phyloP scores from a whole-genome alignment of 2,113 vertebrate species.

The Colaptes auratus region DNA sequence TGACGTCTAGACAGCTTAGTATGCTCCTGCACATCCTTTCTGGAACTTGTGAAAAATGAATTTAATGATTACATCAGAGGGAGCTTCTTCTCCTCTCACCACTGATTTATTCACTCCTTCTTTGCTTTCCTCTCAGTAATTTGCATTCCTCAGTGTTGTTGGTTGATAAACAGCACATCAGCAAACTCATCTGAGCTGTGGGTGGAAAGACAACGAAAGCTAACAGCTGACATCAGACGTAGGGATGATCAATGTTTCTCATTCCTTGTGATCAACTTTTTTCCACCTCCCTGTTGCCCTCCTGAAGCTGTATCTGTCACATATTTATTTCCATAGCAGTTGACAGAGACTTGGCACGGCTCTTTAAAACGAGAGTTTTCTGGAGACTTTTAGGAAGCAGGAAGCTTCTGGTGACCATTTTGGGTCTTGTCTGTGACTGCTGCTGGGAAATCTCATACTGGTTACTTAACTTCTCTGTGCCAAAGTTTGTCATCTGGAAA shows the following conservation, averaged over 20 bases:
- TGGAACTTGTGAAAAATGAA: not conserved
- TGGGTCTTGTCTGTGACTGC: not conserved
- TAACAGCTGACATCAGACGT: not conserved
- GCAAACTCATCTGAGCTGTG: not conserved
- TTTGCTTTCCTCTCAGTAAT: not conserved
- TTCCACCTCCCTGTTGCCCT: not conserved
- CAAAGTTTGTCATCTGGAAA: conserved; percentile 48
- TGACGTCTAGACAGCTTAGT: not conserved
- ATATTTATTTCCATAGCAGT: not conserved
- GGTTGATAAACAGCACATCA: conserved; percentile 22
- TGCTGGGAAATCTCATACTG: not conserved
- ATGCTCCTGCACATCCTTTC: not conserved
- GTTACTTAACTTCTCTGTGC: conserved; percentile 9
- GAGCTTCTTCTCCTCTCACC: not conserved
- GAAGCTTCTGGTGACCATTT: not conserved
- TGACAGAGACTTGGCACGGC: not conserved
- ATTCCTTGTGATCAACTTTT: not conserved
- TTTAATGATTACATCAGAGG: not conserved
- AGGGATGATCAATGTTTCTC: not conserved
- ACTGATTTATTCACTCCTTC: not conserved
- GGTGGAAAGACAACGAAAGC: not conserved
- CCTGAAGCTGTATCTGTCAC: not conserved
- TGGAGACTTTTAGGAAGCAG: not conserved
- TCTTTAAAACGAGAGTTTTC: not conserved
- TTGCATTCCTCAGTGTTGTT: not conserved